These are phyloP conservation scores for Emydocephalus ijimae DNA, from an alignment of 2,113 vertebrate species.

Conservation along the genomic window DNA sequence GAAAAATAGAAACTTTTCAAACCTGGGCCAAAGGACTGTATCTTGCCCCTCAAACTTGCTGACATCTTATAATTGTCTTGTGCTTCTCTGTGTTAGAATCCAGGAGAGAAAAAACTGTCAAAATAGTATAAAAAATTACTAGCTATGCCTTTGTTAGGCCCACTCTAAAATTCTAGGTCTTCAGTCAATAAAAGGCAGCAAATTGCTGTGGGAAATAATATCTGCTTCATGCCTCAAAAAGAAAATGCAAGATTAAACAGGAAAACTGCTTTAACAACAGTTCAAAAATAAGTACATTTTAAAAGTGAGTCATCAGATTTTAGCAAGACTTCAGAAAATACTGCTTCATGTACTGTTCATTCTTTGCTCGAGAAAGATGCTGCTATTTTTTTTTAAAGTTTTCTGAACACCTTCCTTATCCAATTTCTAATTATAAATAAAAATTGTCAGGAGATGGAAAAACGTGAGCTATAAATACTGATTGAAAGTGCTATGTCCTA, in stretches of 20 bases:
- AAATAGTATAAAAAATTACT: slow-evolving; percentile 25
- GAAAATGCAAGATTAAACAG: slow-evolving; percentile 10
- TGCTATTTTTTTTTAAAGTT: slow-evolving; percentile 2
- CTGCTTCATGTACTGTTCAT: not conserved
- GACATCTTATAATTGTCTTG: slow-evolving; percentile 45
- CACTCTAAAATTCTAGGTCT: slow-evolving; percentile 36
- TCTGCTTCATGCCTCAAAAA: slow-evolving; percentile 29
- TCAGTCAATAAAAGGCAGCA: slow-evolving; percentile 38
- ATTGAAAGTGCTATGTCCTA: too few relatives aligned
- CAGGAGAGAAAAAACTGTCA: slow-evolving; percentile 31
- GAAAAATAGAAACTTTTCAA: slow-evolving; percentile 19
- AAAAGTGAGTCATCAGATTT: not conserved
- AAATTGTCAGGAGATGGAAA: not conserved
- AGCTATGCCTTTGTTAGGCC: slow-evolving; percentile 28
- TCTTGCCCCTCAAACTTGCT: slow-evolving; percentile 37
- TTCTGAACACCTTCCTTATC: not conserved
- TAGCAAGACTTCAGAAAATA: not conserved
- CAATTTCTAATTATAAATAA: not conserved
- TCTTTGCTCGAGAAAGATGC: not conserved
- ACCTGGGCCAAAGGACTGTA: slow-evolving; percentile 15
- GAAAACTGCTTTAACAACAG: slow-evolving; percentile 20
- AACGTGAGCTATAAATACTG: not conserved
- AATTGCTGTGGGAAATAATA: slow-evolving; percentile 16
- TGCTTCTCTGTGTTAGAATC: slow-evolving; percentile 23
- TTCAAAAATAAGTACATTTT: not conserved